Conservation (phyloP, 2,888 invertebrate genomes). For the Ochlodes sylvanus region DNA sequence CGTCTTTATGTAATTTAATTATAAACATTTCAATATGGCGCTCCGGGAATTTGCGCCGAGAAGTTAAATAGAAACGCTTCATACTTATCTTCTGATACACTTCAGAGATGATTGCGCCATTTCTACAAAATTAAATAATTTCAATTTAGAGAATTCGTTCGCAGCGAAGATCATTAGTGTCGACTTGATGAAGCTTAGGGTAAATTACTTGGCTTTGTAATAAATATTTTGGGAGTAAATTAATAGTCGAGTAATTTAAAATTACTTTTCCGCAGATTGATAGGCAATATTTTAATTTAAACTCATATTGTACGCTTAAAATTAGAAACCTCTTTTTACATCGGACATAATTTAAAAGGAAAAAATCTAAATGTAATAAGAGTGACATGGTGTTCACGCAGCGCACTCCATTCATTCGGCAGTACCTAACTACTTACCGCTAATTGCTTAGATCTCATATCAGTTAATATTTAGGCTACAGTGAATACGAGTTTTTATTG, state of each 20-base stretch:
- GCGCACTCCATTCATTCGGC: constrained; percentile 23
- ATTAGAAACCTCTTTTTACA: constrained; percentile 11
- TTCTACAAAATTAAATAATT: constrained; percentile 69
- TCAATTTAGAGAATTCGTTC: constrained; percentile 30
- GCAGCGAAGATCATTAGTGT: constrained; percentile 22
- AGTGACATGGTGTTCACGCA: constrained; percentile 14
- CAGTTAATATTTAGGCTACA: constrained; percentile 38
- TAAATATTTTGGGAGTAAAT: constrained; percentile 17
- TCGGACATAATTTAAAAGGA: constrained; percentile 7
- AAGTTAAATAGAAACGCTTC: constrained; percentile 85
- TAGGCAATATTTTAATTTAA: constrained; percentile 1
- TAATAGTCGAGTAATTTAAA: constrained; percentile 7
- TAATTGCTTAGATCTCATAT: constrained; percentile 42
- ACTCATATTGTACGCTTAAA: constrained; percentile 11
- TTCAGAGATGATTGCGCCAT: constrained; percentile 81
- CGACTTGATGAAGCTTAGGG: constrained; percentile 24
- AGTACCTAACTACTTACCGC: constrained; percentile 24
- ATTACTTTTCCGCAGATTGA: constrained; percentile 11
- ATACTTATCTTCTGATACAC: constrained; percentile 84
- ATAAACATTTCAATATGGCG: constrained; percentile 86
- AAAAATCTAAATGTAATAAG: constrained; percentile 9
- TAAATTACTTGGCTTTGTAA: constrained; percentile 21
- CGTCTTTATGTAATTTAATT: constrained; percentile 86
- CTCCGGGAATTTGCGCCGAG: constrained; percentile 81
- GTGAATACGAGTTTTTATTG: constrained; percentile 44